phyloP scores from a whole-genome alignment of 1,140 invertebrate genomes.

The Penaeus chinensis region DNA sequence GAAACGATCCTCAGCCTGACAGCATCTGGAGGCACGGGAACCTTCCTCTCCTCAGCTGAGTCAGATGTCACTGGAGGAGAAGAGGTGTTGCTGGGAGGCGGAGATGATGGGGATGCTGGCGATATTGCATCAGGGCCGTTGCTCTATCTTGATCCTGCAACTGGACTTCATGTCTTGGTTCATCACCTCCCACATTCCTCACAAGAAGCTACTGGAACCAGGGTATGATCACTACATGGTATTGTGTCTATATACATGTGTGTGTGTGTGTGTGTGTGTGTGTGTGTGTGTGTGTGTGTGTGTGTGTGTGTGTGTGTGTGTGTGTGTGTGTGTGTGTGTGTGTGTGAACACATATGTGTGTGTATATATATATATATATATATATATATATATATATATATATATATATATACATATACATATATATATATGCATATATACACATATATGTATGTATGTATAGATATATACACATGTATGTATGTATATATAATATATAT shows the following conservation, averaged over 20 bases:
- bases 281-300: too few relatives aligned
- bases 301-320: too few relatives aligned
- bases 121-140: slow-evolving; percentile 8
- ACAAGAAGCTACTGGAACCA: slow-evolving; percentile 9
- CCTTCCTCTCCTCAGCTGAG: slow-evolving; percentile 7
- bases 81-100: background rate
- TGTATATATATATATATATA: too few relatives aligned
- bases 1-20: slow-evolving; percentile 12
- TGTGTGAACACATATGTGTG: too few relatives aligned
- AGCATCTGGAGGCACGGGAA: background rate
- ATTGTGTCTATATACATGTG: background rate
- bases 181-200: slow-evolving; percentile 19
- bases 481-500: too few relatives aligned
- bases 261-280: background rate
- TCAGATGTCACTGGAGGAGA: slow-evolving; percentile 9
- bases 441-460: too few relatives aligned
- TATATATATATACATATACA: too few relatives aligned
- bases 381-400: too few relatives aligned
- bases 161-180: slow-evolving; percentile 23
- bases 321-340: too few relatives aligned
- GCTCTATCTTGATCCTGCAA: slow-evolving; percentile 18
- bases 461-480: too few relatives aligned
- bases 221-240: background rate
- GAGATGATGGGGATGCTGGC: background rate
- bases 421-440: too few relatives aligned